Evolutionary conservation across 2,797 vertebrate species (phyloP).

Genomic region (Enteromius treurensis): DNA sequence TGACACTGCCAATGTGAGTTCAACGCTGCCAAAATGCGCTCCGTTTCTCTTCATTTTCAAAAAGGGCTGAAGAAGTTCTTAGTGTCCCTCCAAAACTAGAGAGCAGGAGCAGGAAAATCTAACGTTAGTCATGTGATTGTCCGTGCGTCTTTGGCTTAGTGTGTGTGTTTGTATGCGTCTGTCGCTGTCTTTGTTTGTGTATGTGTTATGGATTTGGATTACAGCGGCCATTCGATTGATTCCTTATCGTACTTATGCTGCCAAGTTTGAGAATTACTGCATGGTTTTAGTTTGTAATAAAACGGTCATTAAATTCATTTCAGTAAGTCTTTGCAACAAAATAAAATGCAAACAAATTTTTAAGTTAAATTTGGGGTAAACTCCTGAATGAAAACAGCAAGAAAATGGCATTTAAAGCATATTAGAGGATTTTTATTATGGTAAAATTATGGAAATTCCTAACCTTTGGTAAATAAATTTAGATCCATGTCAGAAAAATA

Average conservation of each 20-base stretch:
- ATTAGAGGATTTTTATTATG: background rate
- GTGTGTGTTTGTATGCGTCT: slow-evolving; percentile 62
- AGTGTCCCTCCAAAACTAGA: slow-evolving; percentile 17
- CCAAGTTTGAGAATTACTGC: background rate
- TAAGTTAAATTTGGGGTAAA: background rate
- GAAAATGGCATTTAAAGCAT: background rate
- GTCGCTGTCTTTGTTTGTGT: slow-evolving; percentile 3
- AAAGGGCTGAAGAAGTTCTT: slow-evolving; percentile 49
- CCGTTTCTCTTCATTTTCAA: slow-evolving; percentile 38
- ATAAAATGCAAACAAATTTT: background rate
- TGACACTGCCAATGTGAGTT: slow-evolving; percentile 51
- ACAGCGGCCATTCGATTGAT: background rate
- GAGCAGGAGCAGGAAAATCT: slow-evolving; percentile 13
- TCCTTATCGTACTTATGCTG: slow-evolving; percentile 6
- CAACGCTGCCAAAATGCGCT: slow-evolving; percentile 41
- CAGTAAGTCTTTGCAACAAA: background rate
- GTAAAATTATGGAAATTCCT: background rate
- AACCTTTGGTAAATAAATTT: background rate
- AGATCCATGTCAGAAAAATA: background rate
- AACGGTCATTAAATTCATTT: background rate
- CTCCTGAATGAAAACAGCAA: background rate
- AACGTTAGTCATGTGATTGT: slow-evolving; percentile 42
- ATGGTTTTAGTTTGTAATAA: background rate
- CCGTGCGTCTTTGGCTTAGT: slow-evolving; percentile 57
- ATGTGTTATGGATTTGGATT: slow-evolving; percentile 1